phyloP scores from a whole-genome alignment of 1,140 invertebrate genomes.

The Venustaconcha ellipsiformis region DNA sequence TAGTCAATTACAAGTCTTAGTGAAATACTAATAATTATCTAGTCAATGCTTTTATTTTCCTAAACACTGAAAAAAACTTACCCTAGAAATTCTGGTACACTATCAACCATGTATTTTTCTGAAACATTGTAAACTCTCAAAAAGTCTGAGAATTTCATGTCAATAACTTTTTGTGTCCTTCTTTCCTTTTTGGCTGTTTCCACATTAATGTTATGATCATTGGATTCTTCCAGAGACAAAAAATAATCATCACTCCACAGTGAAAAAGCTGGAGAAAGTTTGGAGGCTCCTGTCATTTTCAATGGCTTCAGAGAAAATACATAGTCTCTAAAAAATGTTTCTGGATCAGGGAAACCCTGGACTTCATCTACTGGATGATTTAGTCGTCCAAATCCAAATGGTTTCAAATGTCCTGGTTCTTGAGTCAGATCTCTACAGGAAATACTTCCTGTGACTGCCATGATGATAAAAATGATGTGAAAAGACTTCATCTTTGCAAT shows the following conservation, averaged over 20 bases:
- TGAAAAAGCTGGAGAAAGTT: slow-evolving; percentile 50
- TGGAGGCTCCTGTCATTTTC: slow-evolving; percentile 55
- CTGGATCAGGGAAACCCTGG: slow-evolving; percentile 44
- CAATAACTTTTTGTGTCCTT: slow-evolving; percentile 35
- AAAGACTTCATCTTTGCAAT: too few species aligned
- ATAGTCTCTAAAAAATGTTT: slow-evolving; percentile 57
- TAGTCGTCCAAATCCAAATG: slow-evolving; percentile 52
- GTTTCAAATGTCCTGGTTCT: slow-evolving; percentile 53
- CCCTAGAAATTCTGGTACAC: slow-evolving; percentile 58
- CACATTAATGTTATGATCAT: slow-evolving; percentile 40
- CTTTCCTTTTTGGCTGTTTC: slow-evolving; percentile 66
- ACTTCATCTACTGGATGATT: slow-evolving; percentile 46
- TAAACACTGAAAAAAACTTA: slow-evolving; percentile 20
- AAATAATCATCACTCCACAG: slow-evolving; percentile 66
- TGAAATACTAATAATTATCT: too few species aligned
- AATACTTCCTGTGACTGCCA: too few species aligned
- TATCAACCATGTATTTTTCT: slow-evolving; percentile 64
- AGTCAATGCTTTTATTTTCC: too few species aligned
- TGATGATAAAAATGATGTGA: too few species aligned
- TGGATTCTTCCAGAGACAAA: slow-evolving; percentile 35
- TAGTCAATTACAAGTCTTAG: too few species aligned
- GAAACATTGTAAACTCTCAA: slow-evolving; percentile 57
- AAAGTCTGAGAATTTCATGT: slow-evolving; percentile 61
- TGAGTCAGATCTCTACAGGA: slow-evolving; percentile 20
- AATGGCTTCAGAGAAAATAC: slow-evolving; percentile 48